Base-by-base conservation (phyloP, 2,797 vertebrate species). In the Hyperoplus lanceolatus region DNA sequence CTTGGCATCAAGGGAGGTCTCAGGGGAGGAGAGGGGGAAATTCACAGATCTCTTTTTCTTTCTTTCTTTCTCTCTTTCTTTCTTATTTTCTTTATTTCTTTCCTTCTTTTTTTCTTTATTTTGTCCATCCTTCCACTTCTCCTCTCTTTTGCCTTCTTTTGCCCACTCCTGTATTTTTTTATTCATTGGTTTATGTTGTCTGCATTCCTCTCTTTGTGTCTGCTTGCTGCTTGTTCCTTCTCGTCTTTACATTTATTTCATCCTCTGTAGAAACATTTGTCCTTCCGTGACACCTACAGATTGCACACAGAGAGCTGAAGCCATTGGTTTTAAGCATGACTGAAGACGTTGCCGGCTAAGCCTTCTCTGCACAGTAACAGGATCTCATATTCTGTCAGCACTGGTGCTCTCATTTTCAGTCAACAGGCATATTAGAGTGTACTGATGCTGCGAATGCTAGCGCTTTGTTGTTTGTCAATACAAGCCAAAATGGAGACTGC, bases 1-100 rank as follows among this genome's bases (percentile, higher is more conserved):
- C 97, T 96, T 98, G 97, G 97, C 97, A 99, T 98, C 97, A 98
- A 98, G 97, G 96, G 96, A 97, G 95, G 97, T 97, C 97, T 98
- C 98, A 94, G 92, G 97, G 96, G 97, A 97, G 78, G 81, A 73
- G 82, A 72, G 78, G 86, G 90, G 82, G 80, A 87, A 82, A 92
- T 90, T 93, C 89, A 92, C 87, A 93, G 87, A 94, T 94, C 90
- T 92, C 86, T 93, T 84, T 90, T 87, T 81, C 81, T 80, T 80
- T 87, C 79, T 87, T 67, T 81, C 79, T 77, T 62, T 84, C 62
- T 79, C 56, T 79, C 56, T 71, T 48, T 80, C 54, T 81, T 70
- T 80, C 74, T 83, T 56, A 73, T 53, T 78, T 29, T 83, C 65
- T 80, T 80, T 86, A 43, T 76, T 72, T 75, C 51, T 67, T 70